These are phyloP conservation scores for Pangasius macronema DNA, from an alignment of 2,797 vertebrate genomes.

Conservation along the genomic window DNA sequence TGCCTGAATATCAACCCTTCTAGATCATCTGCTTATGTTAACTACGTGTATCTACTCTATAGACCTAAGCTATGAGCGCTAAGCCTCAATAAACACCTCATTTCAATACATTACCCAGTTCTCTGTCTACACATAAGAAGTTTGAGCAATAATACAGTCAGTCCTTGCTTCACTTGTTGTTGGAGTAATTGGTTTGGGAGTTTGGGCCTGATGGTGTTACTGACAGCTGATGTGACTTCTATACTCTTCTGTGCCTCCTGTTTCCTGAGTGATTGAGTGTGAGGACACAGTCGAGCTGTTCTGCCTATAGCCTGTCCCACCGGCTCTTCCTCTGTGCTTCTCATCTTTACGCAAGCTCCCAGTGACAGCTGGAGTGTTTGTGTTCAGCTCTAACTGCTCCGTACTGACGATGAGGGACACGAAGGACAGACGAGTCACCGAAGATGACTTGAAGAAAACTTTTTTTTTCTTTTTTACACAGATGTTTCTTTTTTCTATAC, in stretches of 20 bases:
- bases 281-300: slow-evolving; percentile 31
- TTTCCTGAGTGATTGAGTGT: slow-evolving; percentile 38
- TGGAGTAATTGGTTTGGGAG: slow-evolving; percentile 38
- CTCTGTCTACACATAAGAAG: background rate
- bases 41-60: background rate
- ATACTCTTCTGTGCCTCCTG: background rate
- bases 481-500: background rate
- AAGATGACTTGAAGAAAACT: too few species aligned
- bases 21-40: background rate
- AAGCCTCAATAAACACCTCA: background rate
- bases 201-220: slow-evolving; percentile 13
- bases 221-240: slow-evolving; percentile 29
- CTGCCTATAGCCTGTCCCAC: slow-evolving; percentile 17
- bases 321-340: slow-evolving; percentile 12
- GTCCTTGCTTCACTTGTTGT: slow-evolving; percentile 28
- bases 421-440: too few species aligned
- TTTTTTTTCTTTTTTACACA: background rate
- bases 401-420: too few species aligned
- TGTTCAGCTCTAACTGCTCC: too few species aligned
- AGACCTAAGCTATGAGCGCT: background rate
- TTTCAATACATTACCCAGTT: background rate
- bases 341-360: slow-evolving; percentile 16
- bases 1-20: background rate
- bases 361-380: slow-evolving; percentile 37
- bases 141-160: background rate